A percentile compares a stretch with the other conserved stretches of the same genome.
Evolutionary conservation across 37 sponge, comb jelly and placozoan genomes (phyloP).

Genomic region (Aphrocallistes beatrix): DNA sequence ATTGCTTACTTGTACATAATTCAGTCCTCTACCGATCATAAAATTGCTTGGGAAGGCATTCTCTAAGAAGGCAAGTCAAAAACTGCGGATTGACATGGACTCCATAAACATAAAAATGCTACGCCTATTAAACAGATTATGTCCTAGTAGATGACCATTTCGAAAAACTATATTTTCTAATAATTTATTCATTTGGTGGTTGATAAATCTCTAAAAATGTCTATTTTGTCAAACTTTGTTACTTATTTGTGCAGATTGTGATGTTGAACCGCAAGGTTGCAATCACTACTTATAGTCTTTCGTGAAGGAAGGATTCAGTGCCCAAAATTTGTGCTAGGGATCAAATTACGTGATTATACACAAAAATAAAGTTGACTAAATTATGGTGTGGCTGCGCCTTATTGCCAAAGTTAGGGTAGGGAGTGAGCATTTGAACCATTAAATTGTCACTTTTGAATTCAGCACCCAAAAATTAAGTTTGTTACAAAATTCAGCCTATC

Average conservation of each 20-base stretch:
- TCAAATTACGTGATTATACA: slow-evolving; percentile 13
- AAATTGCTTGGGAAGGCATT: slow-evolving; percentile 15
- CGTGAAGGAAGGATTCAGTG: slow-evolving; percentile 8
- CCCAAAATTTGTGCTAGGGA: neutral
- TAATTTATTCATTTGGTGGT: slow-evolving; percentile 20
- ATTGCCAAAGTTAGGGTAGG: neutral
- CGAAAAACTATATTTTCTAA: neutral
- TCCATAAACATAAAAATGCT: neutral
- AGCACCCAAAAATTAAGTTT: neutral
- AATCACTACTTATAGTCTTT: neutral
- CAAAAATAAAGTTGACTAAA: neutral
- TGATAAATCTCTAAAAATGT: slow-evolving; percentile 1
- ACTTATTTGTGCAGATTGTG: slow-evolving; percentile 13
- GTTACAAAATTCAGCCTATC: slow-evolving; percentile 9
- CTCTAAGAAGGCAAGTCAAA: slow-evolving; percentile 1
- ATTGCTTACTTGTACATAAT: neutral
- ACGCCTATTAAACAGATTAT: neutral
- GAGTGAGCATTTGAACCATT: slow-evolving; percentile 8
- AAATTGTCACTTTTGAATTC: slow-evolving; percentile 18
- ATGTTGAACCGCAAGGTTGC: slow-evolving; percentile 3
- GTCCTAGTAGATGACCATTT: neutral
- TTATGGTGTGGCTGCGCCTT: neutral
- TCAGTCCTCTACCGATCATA: neutral
- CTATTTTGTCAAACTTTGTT: slow-evolving; percentile 5
- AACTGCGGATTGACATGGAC: neutral